Evolutionary conservation across 2,888 invertebrate genomes (phyloP).

Genomic region (Psylliodes chrysocephalus): DNA sequence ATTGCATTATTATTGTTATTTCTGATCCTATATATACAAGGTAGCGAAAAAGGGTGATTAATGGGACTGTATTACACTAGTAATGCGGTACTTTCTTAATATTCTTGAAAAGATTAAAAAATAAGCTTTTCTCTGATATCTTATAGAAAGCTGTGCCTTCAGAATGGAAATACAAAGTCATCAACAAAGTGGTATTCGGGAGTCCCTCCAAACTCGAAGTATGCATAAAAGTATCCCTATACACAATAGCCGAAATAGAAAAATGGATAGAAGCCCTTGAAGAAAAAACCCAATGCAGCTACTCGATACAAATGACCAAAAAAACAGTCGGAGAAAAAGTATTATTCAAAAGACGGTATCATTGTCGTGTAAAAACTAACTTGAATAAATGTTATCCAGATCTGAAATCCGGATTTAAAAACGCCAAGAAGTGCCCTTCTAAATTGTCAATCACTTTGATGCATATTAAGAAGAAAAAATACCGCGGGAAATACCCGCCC

Average conservation of each 20-base stretch:
- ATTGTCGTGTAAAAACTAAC: constrained; percentile 16
- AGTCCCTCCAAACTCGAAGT: constrained; percentile 19
- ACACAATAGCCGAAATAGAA: constrained; percentile 9
- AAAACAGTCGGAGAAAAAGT: constrained; percentile 21
- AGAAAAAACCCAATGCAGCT: constrained; percentile 26
- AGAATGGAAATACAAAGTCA: constrained; percentile 26
- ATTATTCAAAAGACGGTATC: constrained; percentile 17
- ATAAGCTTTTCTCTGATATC: no score
- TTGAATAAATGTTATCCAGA: constrained; percentile 12
- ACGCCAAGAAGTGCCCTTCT: constrained; percentile 19
- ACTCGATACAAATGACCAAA: constrained; percentile 22
- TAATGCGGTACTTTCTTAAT: no score
- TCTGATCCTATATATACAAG: no score
- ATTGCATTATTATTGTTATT: no score
- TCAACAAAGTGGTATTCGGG: constrained; percentile 21
- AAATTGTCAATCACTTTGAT: constrained; percentile 11
- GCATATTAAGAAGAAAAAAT: constrained; percentile 18
- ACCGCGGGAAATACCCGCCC: constrained; percentile 19
- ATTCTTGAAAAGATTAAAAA: no score
- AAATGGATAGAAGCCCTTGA: constrained; percentile 21
- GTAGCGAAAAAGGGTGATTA: no score
- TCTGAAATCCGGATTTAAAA: constrained; percentile 13
- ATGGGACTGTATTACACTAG: no score
- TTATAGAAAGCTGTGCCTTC: constrained; percentile 16
- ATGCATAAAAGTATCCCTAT: constrained; percentile 17